Evolutionary conservation across 2,113 vertebrate species (phyloP), one percentile per base, ranked within the genome.

Genomic region (Platysteira castanea): DNA sequence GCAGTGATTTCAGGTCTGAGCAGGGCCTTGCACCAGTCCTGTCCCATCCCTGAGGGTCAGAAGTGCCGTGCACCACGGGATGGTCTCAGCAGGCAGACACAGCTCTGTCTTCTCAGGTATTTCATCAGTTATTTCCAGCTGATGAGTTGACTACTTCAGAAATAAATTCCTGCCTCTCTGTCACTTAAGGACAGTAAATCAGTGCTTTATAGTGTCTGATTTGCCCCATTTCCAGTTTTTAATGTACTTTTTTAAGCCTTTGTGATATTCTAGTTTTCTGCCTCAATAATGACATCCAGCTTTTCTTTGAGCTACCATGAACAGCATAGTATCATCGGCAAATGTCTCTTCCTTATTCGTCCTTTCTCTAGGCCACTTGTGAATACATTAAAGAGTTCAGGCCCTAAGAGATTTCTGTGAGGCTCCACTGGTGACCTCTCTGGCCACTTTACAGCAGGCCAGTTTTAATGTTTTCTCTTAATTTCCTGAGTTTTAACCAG

Each of bases 361-460:
- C 63, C 88, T 93, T 93, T 88, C 28, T 94, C 28, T 83, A 69
- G 70, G 47, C 94, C 59, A 42, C 79, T 92, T 90, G 31, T 20
- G 75, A 94, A 88, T 90, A 28, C 75, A 70, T 93, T 88, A 81
- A 80, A 79, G 74, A 88, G 63, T 86, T 95, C 75, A 97, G 68
- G 35, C 59, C 90, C 79, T 84, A 67, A 65, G 63, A 61, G 13
- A 57, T 90, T 88, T 86, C 59, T 65, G 9, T 50, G 59, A 65
- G 53, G 31, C 71, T 88, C 27, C 24, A 23, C 46, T 54, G 44
- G 3, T 94, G 90, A 95, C 90, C 84, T 95, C 33, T 42, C 54
- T 54, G 59, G 28, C 26, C 39, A 42, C 47, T 92, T 93, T 67
- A 31, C 9, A 54, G 59, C 33, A 50, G 68, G 42, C 46, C 18